Percentiles rank a stretch among this genome's conserved stretches.
Evolutionary conservation across 2,888 invertebrate genomes (phyloP).

Genomic region (Polylopha cassiicola): DNA sequence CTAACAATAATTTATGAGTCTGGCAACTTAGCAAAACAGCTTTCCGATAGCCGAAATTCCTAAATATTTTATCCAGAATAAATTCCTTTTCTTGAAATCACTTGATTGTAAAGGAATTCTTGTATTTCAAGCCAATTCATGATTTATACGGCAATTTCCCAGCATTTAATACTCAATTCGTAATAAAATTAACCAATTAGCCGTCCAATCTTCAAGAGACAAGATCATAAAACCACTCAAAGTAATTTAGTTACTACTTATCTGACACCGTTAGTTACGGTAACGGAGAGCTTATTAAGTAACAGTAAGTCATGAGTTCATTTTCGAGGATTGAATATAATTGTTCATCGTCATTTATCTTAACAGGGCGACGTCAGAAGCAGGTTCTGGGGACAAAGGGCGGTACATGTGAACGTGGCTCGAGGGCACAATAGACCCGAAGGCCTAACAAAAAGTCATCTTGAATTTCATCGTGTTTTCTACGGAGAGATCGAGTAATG

Average conservation of each 20-base stretch:
- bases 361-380: slow-evolving; percentile 52
- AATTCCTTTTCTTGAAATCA: slow-evolving; percentile 13
- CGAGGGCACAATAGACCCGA: slow-evolving; percentile 45
- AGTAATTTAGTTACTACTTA: slow-evolving; percentile 22
- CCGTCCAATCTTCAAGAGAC: too few species aligned
- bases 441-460: slow-evolving; percentile 44
- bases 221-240: slow-evolving; percentile 19
- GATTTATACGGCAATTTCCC: too few species aligned
- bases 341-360: slow-evolving; percentile 65
- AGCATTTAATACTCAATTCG: too few species aligned
- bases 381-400: slow-evolving; percentile 57
- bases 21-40: slow-evolving; percentile 9
- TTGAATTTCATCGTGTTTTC: slow-evolving; percentile 43
- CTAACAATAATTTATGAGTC: slow-evolving; percentile 15
- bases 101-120: slow-evolving; percentile 13
- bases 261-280: slow-evolving; percentile 25
- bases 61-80: too few species aligned
- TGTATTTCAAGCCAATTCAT: too few species aligned
- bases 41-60: not conserved
- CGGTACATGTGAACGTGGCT: slow-evolving; percentile 53
- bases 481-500: slow-evolving; percentile 36
- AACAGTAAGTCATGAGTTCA: slow-evolving; percentile 39
- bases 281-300: slow-evolving; percentile 29
- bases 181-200: too few species aligned
- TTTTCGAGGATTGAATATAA: slow-evolving; percentile 51